Evolutionary conservation across 2,888 invertebrate species (phyloP).

Genomic region (Hedychridium roseum): DNA sequence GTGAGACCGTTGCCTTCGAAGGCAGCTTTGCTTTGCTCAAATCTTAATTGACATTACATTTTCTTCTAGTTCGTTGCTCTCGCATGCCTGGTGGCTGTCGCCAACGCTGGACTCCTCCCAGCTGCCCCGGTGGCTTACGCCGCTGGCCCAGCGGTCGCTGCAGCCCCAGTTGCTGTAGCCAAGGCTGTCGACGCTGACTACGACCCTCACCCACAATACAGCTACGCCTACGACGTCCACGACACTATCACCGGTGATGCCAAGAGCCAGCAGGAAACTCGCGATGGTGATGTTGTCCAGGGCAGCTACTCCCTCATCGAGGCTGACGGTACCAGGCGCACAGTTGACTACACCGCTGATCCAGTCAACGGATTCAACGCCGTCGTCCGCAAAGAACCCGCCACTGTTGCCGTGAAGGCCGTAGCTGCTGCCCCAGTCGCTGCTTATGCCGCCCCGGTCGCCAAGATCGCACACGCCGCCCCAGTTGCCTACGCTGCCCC

Average conservation of each 20-base stretch:
- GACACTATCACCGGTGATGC: conserved; percentile 55
- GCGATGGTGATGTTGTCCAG: conserved; percentile 55
- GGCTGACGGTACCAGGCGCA: conserved; percentile 62
- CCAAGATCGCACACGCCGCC: conserved; percentile 23
- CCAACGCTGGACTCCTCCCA: conserved; percentile 65
- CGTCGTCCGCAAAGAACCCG: conserved; percentile 55
- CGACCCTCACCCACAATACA: conserved; percentile 60
- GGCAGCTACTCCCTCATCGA: conserved; percentile 64
- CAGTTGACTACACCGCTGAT: conserved; percentile 57
- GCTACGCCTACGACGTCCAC: conserved; percentile 54
- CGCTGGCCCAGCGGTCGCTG: conserved; percentile 43
- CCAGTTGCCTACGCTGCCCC: conserved; percentile 55
- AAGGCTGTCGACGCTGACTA: conserved; percentile 51
- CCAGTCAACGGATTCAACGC: conserved; percentile 58
- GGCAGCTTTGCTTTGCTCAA: background rate
- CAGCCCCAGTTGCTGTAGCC: conserved; percentile 46
- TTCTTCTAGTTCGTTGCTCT: conserved; percentile 53
- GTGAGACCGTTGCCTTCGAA: too few relatives aligned
- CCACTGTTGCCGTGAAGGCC: conserved; percentile 59
- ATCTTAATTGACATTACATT: background rate
- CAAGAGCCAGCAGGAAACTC: conserved; percentile 55
- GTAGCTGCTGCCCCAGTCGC: conserved; percentile 52
- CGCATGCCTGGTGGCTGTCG: conserved; percentile 59
- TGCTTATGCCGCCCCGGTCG: conserved; percentile 26
- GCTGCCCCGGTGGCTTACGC: conserved; percentile 53